Base-by-base conservation (phyloP, 2,888 invertebrate genomes). In the Nemapogon koenigi region DNA sequence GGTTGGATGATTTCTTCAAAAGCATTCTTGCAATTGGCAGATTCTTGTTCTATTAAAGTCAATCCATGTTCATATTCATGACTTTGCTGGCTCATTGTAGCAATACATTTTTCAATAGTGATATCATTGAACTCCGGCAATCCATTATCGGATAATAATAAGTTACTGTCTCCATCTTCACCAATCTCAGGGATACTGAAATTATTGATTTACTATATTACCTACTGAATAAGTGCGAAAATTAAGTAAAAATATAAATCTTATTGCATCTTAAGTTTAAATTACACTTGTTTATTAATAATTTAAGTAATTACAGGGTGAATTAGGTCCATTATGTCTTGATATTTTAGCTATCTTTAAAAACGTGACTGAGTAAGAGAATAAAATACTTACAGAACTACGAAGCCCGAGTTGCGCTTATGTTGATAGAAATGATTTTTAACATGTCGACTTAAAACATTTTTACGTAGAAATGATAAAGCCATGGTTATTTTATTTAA, bases 61-160 rank as follows among this genome's bases (percentile, higher is more conserved):
- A 94, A 82, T 11, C 84, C 83, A 50, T 87, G 85, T 65, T 96
- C 95, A 54, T 90, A 90, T 41, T 91, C 89, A 19, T 91, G 70
- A 1, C 91, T 84, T 52, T 92, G 88, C 59, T 88, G 91, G 18
- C 90, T 92, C 48, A 95, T 87, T 3, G 91, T 89, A 2, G 89
- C 89, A 41, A 91, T 82, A 59, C 93, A 94, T 65, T 90, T 90
- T 62, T 94, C 91, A 32, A 92, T 88, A 2, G 89, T 87, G 14
- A 95, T 78, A 43, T 85, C 83, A 51, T 84, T 88, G 59, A 94
- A 95, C 54, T 91, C 88, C 3, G 94, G 94, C 29, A 90, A 70
- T 0, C 88, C 88, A 50, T 86, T 84, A 40, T 87, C 84, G 43
- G 87, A 83, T 6, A 94, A 63, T 14, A 94, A 65, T 2, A 87